These are phyloP conservation scores for Sinosuthora webbiana DNA, from an alignment of 2,113 vertebrate species.

Conservation along the genomic window DNA sequence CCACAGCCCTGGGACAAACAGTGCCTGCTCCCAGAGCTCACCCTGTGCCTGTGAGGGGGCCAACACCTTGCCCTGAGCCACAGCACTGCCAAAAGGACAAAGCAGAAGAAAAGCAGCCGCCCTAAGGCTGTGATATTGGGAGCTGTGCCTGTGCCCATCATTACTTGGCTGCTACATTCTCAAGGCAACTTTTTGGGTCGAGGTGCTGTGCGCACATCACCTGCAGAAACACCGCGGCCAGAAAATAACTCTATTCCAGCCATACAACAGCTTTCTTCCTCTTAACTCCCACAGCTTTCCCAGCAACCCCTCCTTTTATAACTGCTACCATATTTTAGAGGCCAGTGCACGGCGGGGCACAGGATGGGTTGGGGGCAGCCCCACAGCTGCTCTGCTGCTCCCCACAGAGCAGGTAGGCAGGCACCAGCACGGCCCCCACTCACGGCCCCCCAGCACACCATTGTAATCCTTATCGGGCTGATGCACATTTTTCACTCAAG, in stretches of 20 bases:
- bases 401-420: neutral
- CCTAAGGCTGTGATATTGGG: neutral
- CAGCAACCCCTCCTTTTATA: neutral
- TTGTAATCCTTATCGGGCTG: slow-evolving; percentile 34
- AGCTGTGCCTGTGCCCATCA: neutral
- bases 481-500: slow-evolving; percentile 1
- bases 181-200: neutral
- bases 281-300: neutral
- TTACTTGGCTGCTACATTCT: neutral
- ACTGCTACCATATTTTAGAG: rapidly evolving
- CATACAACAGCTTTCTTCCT: rapidly evolving
- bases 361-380: neutral
- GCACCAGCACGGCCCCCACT: neutral
- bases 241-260: neutral
- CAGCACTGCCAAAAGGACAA: rapidly evolving
- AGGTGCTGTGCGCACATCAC: rapidly evolving
- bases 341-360: rapidly evolving
- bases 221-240: rapidly evolving
- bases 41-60: neutral
- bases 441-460: neutral
- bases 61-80: rapidly evolving
- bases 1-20: neutral
- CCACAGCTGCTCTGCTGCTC: rapidly evolving
- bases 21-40: neutral
- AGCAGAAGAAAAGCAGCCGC: neutral